These are phyloP conservation scores for Actenoides lindsayi DNA, from an alignment of 2,113 vertebrate species.

Conservation along the genomic window DNA sequence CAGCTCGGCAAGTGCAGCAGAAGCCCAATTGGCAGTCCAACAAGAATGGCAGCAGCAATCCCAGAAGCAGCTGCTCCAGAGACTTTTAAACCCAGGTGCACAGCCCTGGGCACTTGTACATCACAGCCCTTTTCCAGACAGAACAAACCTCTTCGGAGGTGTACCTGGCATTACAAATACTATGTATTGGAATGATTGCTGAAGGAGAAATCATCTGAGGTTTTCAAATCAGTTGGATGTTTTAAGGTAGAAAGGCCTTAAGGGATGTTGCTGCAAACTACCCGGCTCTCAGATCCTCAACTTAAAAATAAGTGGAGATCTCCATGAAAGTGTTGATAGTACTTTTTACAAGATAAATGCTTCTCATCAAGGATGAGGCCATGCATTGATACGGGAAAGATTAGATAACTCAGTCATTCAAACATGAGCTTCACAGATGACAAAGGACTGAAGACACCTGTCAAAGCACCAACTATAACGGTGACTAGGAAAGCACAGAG, in stretches of 20 bases:
- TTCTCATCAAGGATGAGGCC: not conserved
- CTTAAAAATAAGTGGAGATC: not conserved
- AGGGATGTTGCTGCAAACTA: not conserved
- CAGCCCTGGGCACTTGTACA: not conserved
- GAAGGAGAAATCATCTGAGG: not conserved
- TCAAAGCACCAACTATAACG: not conserved
- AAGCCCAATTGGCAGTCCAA: not conserved
- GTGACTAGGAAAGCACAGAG: not conserved
- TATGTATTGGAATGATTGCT: not conserved
- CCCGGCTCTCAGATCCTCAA: not conserved
- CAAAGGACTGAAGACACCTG: not conserved
- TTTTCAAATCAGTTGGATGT: not conserved
- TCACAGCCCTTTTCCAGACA: not conserved
- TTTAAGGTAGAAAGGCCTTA: not conserved
- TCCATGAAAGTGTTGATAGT: not conserved
- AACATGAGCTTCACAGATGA: not conserved
- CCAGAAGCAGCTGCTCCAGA: constrained; percentile 2
- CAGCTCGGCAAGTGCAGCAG: not conserved
- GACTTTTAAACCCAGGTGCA: not conserved
- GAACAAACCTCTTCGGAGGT: constrained; percentile 3
- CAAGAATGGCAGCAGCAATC: not conserved
- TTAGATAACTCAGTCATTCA: not conserved
- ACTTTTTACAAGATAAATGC: not conserved
- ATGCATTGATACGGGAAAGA: not conserved
- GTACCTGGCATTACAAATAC: not conserved